Evolutionary conservation across 2,888 invertebrate genomes (phyloP), one percentile per base, ranked within the genome.

Genomic region (Gastracanthus pulcherrimus): DNA sequence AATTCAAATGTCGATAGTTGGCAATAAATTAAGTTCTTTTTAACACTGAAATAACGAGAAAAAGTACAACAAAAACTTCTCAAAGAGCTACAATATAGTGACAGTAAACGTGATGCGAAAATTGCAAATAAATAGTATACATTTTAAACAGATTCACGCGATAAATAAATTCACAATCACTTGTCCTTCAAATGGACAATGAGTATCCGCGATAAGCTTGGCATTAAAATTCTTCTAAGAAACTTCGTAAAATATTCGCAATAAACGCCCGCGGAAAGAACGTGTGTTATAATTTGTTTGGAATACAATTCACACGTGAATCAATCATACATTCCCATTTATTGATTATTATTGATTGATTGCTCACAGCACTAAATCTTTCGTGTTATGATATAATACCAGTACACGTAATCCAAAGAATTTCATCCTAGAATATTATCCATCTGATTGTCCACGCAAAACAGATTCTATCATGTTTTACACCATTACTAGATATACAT

Each of bases 21-120:
- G n/a, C 45, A 23, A 66, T 66, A 66, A 66, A 45, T 67, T 45
- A n/a, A n/a, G n/a, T 29, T 19, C 13, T 13, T 66, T 66, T 66
- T 16, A n/a, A n/a, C n/a, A n/a, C n/a, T n/a, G n/a, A n/a, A 16
- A 45, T 29, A 45, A 9, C 34, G n/a, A n/a, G 29, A 45, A n/a
- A 67, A 41, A 45, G 45, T 29, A 29, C 16, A 66, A 29, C 23
- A 23, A 67, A 16, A 29, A 3, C 13, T 13, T 45, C 45, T 45
- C n/a, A 45, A 45, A 45, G 45, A 45, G 13, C 45, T 13, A 5
- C 45, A 11, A 45, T n/a, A 45, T 45, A 45, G 13, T 45, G n/a
- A n/a, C n/a, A 67, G 29, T 67, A 67, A 67, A 41, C 26, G 45
- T n/a, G 45, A 0, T 3, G 16, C 13, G 45, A 16, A 45, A 45